A percentile compares a stretch with the other conserved stretches of the same genome.
Conservation (phyloP, 2,888 invertebrate genomes). For the Frankliniella fusca region DNA sequence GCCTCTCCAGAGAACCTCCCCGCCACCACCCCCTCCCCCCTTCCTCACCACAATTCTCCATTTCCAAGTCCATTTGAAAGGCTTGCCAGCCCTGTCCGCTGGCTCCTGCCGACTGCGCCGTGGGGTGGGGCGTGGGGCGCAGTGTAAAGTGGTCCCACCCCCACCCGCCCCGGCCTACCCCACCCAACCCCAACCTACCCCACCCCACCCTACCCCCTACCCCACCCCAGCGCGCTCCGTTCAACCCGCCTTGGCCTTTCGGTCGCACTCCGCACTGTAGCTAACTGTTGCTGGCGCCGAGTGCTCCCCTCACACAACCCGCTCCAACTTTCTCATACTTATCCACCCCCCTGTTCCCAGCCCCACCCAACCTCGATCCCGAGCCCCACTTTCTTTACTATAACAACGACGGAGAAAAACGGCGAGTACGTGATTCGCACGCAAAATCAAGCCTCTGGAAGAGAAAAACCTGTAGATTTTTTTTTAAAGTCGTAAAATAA, state of each 20-base stretch:
- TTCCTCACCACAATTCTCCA: slow-evolving; percentile 11
- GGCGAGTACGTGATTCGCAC: too few species aligned
- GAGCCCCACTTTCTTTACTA: not conserved
- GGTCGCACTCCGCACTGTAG: not conserved
- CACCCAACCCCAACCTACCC: not conserved
- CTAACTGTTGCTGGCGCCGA: too few species aligned
- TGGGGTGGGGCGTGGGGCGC: not conserved
- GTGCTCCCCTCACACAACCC: too few species aligned
- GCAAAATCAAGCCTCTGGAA: too few species aligned
- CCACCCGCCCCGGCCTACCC: not conserved
- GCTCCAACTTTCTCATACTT: too few species aligned
- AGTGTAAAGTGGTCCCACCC: not conserved
- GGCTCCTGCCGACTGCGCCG: not conserved
- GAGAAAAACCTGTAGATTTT: too few species aligned
- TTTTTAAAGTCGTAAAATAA: too few species aligned
- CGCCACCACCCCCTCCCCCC: not conserved
- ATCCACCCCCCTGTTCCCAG: not conserved
- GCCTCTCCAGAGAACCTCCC: too few species aligned
- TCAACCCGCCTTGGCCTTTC: not conserved
- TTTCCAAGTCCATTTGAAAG: slow-evolving; percentile 27
- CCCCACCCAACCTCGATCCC: not conserved
- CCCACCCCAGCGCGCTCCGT: not conserved
- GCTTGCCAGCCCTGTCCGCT: slow-evolving; percentile 5
- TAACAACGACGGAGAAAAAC: too few species aligned
- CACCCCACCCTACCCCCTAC: not conserved